Percentiles rank a stretch among this genome's conserved stretches.
These are phyloP conservation scores for Epinotia bilunana DNA, from an alignment of 2,888 invertebrate species.

Conservation along the genomic window DNA sequence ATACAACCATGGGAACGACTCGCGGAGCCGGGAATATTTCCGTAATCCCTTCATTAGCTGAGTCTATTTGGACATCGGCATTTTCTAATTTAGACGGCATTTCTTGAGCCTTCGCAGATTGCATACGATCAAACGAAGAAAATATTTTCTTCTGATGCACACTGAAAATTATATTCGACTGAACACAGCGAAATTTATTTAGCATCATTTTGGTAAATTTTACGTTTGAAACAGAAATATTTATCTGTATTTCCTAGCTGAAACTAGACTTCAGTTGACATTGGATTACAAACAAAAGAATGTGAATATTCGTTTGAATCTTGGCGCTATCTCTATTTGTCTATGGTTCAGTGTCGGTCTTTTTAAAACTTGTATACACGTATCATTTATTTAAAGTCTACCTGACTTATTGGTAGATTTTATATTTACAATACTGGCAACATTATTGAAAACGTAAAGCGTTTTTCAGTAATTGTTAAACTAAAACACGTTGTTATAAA, in stretches of 20 bases:
- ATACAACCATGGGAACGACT: constrained; percentile 66
- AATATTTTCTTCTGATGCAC: constrained; percentile 54
- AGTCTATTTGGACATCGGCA: constrained; percentile 37
- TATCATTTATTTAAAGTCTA: too few species aligned
- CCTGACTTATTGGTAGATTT: too few species aligned
- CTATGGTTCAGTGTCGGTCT: constrained; percentile 7
- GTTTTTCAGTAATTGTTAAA: not conserved
- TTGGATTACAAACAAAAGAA: constrained; percentile 55
- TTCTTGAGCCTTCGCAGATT: constrained; percentile 57
- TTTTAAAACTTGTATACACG: not conserved
- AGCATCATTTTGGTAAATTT: constrained; percentile 56
- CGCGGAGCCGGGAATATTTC: constrained; percentile 64
- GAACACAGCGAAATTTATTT: constrained; percentile 58
- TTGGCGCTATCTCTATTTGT: constrained; percentile 51
- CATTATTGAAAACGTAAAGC: constrained; percentile 3
- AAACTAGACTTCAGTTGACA: constrained; percentile 39
- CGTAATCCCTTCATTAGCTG: constrained; percentile 48
- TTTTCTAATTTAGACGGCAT: constrained; percentile 45
- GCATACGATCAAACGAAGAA: constrained; percentile 50
- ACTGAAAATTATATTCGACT: constrained; percentile 50
- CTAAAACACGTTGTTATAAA: not conserved
- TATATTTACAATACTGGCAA: constrained; percentile 15
- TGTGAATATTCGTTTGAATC: constrained; percentile 55
- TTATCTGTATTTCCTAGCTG: constrained; percentile 22
- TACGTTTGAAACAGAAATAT: constrained; percentile 15